Evolutionary conservation across 2,797 vertebrate genomes (phyloP).

Genomic region (Melanotaenia pygmaea): DNA sequence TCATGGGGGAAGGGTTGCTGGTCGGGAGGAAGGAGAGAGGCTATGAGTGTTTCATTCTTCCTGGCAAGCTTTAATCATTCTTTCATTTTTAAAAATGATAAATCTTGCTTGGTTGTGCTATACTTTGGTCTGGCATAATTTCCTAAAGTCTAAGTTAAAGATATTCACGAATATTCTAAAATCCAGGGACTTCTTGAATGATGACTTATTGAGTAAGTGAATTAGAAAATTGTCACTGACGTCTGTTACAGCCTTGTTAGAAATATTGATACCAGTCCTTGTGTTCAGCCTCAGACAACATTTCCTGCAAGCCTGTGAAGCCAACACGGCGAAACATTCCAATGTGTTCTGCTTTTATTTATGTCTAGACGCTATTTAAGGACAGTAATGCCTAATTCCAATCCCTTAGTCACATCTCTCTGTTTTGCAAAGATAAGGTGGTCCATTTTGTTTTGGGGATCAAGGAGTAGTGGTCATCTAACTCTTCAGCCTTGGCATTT

Average conservation of each 20-base stretch:
- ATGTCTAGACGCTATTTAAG: neutral
- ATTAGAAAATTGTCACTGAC: neutral
- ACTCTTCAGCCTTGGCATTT: no score
- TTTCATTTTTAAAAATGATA: neutral
- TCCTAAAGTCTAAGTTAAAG: no score
- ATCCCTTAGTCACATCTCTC: no score
- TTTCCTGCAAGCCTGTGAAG: neutral
- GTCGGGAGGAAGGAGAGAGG: neutral
- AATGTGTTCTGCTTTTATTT: neutral
- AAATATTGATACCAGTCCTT: neutral
- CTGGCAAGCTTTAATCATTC: neutral
- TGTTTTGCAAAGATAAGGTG: no score
- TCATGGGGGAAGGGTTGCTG: constrained; percentile 97
- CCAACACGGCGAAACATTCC: neutral
- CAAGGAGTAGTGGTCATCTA: no score
- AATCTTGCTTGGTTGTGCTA: neutral
- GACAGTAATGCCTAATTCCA: no score
- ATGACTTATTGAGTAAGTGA: neutral
- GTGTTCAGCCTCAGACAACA: neutral
- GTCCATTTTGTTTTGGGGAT: no score
- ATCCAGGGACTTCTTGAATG: no score
- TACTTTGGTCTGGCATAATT: neutral
- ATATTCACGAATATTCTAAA: no score
- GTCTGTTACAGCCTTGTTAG: neutral
- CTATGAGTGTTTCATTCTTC: neutral